Percentiles rank a stretch among this genome's conserved stretches.
These are phyloP conservation scores for Loxodonta africana DNA, from an alignment of 2,113 vertebrate species.

Conservation along the genomic window DNA sequence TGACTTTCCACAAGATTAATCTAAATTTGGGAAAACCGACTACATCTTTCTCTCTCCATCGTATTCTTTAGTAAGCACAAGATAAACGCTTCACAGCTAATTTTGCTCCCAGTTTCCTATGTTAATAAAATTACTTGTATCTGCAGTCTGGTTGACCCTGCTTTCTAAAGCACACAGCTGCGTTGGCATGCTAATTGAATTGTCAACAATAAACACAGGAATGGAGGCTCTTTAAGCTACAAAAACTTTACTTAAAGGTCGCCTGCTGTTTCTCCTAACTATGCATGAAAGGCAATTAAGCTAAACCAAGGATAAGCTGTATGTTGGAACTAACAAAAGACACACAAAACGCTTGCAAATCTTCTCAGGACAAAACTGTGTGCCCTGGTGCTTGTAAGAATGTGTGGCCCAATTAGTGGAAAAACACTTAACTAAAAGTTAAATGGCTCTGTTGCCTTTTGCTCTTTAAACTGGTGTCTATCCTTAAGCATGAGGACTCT, in stretches of 20 bases:
- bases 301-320: slow-evolving; percentile 75
- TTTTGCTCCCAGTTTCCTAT: neutral
- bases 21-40: slow-evolving; percentile 28
- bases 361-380: slow-evolving; percentile 70
- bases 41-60: neutral
- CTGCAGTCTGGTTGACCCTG: neutral
- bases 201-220: slow-evolving; percentile 73
- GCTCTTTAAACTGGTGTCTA: slow-evolving; percentile 71
- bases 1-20: slow-evolving; percentile 26
- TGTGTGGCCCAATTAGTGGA: slow-evolving; percentile 80
- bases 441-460: slow-evolving; percentile 79
- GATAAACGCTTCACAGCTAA: neutral
- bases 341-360: slow-evolving; percentile 64
- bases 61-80: slow-evolving; percentile 34
- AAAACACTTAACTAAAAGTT: slow-evolving; percentile 75
- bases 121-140: slow-evolving; percentile 58
- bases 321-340: slow-evolving; percentile 75
- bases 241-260: slow-evolving; percentile 43
- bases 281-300: slow-evolving; percentile 80
- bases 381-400: slow-evolving; percentile 59
- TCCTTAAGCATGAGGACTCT: slow-evolving; percentile 65
- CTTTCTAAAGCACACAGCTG: slow-evolving; percentile 50
- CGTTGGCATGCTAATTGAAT: slow-evolving; percentile 44
- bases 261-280: slow-evolving; percentile 76
- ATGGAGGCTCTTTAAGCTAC: slow-evolving; percentile 70